These are phyloP conservation scores for Vespertilio murinus DNA, from an alignment of 2,797 vertebrate species.

Conservation along the genomic window DNA sequence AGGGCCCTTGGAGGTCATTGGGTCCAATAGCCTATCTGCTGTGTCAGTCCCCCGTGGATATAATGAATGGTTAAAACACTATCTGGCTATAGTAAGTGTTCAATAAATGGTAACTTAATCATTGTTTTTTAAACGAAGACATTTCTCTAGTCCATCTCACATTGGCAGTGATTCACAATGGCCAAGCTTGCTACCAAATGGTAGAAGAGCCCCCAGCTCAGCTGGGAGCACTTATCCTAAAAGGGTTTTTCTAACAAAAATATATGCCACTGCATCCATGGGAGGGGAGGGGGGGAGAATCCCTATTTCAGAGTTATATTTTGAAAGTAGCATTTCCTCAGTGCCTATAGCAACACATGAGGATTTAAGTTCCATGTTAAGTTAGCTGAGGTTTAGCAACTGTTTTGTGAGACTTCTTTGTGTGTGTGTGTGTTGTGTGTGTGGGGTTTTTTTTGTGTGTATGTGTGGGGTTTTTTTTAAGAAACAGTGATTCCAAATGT, in stretches of 20 bases:
- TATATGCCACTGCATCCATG: not conserved
- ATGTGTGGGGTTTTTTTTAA: not conserved
- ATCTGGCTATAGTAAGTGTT: constrained; percentile 62
- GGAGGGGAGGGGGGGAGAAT: not conserved
- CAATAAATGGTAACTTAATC: constrained; percentile 64
- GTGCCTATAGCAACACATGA: constrained; percentile 3
- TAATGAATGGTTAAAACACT: constrained; percentile 42
- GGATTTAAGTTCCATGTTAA: not conserved
- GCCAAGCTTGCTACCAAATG: constrained; percentile 31
- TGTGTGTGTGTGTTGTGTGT: no score
- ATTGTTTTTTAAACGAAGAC: constrained; percentile 55
- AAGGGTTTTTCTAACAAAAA: constrained; percentile 44
- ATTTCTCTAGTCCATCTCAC: constrained; percentile 51
- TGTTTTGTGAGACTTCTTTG: not conserved
- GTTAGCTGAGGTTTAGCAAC: not conserved
- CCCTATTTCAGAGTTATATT: not conserved
- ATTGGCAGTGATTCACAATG: constrained; percentile 33
- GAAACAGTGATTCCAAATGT: not conserved
- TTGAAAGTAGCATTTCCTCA: constrained; percentile 19
- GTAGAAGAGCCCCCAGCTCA: not conserved
- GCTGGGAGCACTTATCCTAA: not conserved
- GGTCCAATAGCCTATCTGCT: constrained; percentile 29
- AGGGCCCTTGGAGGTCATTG: not conserved
- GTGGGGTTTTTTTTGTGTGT: no score
- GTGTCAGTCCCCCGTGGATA: constrained; percentile 26